Base-by-base conservation (phyloP, 2,888 invertebrate genomes). In the Tridacna gigas region DNA sequence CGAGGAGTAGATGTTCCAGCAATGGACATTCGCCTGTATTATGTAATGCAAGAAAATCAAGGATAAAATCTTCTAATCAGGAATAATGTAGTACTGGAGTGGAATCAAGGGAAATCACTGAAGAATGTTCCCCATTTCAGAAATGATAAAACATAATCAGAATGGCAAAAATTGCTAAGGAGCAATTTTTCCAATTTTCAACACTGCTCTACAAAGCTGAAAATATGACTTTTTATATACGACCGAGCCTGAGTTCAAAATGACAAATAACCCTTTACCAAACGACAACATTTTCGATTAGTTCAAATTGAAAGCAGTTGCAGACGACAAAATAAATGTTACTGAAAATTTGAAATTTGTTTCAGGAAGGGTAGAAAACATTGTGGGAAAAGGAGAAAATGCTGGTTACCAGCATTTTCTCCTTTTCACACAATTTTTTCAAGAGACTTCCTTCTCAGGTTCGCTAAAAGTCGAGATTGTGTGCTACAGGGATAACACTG, bases 361-460 rank as follows among this genome's bases (percentile, higher is more conserved):
- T 56, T 56, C 9, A 18, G 20, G 18, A 37, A 56, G 56, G 20
- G 56, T 5, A 20, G 56, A 56, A 56, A 56, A 56, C 56, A 56
- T 56, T 56, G 56, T 56, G 56, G 56, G 56, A 56, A 56, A 56
- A 56, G 56, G 20, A 56, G 56, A 56, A 56, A 56, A 20, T 56
- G 3, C 56, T 56, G 15, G 56, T 63, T 63, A n/a, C 13, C n/a
- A 25, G 22, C 26, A 63, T 22, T 63, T 63, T 63, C 26, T 25
- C n/a, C n/a, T 63, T 63, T 63, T 25, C 13, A 2, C 63, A 63
- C 63, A 22, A 56, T 56, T 3, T 56, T 63, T 63, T 63, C 7
- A n/a, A n/a, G 37, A 37, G 37, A 7, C 37, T 37, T 37, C 37
- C 7, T 7, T 13, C 22, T 7, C 3, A 13, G 13, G 22, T 63